Evolutionary conservation across 2,113 vertebrate genomes (phyloP), one percentile per base, ranked within the genome.

Genomic region (Toxotes jaculatrix): DNA sequence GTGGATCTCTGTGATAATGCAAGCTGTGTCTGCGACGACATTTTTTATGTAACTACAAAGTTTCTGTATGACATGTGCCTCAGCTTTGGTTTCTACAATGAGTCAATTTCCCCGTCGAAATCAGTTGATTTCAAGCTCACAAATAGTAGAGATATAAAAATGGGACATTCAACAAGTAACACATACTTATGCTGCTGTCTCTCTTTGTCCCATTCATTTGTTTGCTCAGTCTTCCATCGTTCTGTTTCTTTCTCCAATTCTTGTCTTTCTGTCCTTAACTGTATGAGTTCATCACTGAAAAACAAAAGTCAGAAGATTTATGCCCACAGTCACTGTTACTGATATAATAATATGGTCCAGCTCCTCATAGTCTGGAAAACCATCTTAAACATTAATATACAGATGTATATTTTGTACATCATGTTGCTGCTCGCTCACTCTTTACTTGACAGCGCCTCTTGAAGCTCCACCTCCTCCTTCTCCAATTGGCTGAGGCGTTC

Each of bases 261-360:
- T 8, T 94, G 85, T 79, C 93, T 96, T 38, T 92, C 91, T 60
- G 89, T 87, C n/a, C 87, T 93, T 59, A 95, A 73, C 85, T 91
- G 92, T 69, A 84, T 93, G n/a, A 96, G 36, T 55, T 96, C 95
- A 65, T 91, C 82, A 1, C 97, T 98, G 86, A 55, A 73, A 66
- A 80, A 74, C 51, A 4, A n/a, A 38, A 51, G 4, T 9, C 11
- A 17, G 34, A 0, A 11, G 11, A 13, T 77, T 27, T 49, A 2
- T 70, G 16, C 11, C 13, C 8, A 38, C 3, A 38, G 19, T n/a
- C 16, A 2, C 8, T 19, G 19, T 23, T 19, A 67, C 32, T 17
- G 21, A 10, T 23, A 17, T 21, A 27, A 62, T 8, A 55, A 10
- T 5, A 21, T 7, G 14, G 3, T 63, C 38, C 61, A 21, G 40